Conservation (phyloP, 2,113 vertebrate genomes). For the Naja naja region DNA sequence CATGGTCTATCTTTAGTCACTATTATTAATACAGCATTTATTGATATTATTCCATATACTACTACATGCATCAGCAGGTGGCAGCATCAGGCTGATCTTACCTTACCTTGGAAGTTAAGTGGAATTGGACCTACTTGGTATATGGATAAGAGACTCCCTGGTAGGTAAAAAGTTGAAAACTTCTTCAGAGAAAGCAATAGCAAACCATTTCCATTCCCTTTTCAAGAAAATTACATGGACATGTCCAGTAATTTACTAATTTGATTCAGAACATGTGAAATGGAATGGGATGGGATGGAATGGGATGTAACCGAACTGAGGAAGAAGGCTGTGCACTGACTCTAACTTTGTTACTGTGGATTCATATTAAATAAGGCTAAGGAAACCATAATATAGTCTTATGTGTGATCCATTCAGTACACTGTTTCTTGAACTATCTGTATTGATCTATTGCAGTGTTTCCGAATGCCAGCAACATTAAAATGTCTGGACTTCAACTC, state of each 20-base stretch:
- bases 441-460: background rate
- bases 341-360: too few species aligned
- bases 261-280: background rate
- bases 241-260: background rate
- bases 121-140: background rate
- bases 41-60: background rate
- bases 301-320: too few species aligned
- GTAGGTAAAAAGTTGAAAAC: background rate
- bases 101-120: background rate
- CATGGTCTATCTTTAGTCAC: background rate
- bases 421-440: background rate
- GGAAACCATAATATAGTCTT: background rate
- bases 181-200: background rate
- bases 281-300: background rate
- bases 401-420: too few species aligned
- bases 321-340: background rate
- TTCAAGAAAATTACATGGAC: background rate
- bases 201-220: background rate
- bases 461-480: background rate
- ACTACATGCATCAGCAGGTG: background rate
- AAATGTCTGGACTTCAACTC: background rate
- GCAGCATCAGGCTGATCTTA: background rate
- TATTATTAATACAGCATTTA: background rate
- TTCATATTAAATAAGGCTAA: too few species aligned
- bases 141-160: background rate